Percentiles rank a stretch among this genome's conserved stretches.
Conservation (phyloP, 2,113 vertebrate species). For the Corythornis vintsioides region DNA sequence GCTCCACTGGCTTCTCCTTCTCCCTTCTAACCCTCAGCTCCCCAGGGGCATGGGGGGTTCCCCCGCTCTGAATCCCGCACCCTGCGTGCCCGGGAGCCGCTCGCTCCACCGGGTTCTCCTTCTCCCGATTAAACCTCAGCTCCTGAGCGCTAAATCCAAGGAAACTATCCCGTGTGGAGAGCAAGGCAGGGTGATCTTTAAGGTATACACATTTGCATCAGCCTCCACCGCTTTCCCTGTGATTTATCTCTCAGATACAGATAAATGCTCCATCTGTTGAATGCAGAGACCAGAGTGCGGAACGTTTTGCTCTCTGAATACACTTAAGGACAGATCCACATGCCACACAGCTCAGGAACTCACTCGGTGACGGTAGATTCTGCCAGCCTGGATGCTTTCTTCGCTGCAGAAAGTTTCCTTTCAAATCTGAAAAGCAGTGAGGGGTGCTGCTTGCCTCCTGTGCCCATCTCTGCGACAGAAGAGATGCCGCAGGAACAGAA, state of each 20-base stretch:
- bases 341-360: background rate
- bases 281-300: background rate
- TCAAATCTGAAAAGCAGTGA: background rate
- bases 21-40: background rate
- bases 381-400: background rate
- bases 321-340: background rate
- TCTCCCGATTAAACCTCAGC: background rate
- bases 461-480: background rate
- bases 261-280: conserved; percentile 29
- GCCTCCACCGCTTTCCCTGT: background rate
- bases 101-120: fast-evolving
- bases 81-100: fast-evolving
- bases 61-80: fast-evolving
- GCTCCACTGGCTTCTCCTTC: background rate
- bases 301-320: background rate
- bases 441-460: background rate
- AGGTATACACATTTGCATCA: background rate
- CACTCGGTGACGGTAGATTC: background rate
- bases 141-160: background rate
- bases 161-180: background rate
- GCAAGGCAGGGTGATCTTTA: background rate
- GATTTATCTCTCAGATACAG: background rate
- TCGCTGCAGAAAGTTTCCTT: background rate
- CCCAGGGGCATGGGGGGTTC: background rate
- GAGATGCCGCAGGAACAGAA: background rate